Base-by-base conservation (phyloP, 2,113 vertebrate species). In the Neotoma lepida region DNA sequence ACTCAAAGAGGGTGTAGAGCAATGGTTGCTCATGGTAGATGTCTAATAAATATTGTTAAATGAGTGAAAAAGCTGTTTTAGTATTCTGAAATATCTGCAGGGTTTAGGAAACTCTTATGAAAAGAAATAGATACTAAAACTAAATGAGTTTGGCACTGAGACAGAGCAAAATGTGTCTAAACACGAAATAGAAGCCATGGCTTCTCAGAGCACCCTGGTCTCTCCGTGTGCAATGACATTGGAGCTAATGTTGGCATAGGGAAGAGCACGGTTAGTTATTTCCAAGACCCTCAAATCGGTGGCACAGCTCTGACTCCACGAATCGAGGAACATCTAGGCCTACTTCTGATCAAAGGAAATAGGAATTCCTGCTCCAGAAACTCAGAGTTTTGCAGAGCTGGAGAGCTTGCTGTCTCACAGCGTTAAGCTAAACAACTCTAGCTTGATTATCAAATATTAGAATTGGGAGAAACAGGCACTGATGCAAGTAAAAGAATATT, bases 401-500 rank as follows among this genome's bases (percentile, higher is more conserved):
- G 92, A 92, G 94, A 97, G 88, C 89, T 93, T 63, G 63, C 66
- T 81, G 85, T 92, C 94, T 97, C 94, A 66, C 9, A 44, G 97
- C 94, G 96, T 96, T 95, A 96, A 74, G 95, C 95, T 97, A 94
- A 97, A 96, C 94, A 94, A 88, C 66, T 76, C 88, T 80, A 95
- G 97, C 95, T 96, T 97, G 96, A 97, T 98, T 94, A 98, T 97
- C 95, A 88, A 91, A 89, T 90, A 97, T 98, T 97, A 98, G 98
- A 98, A 98, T 96, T 95, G 96, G 96, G 97, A 98, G 98, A 97
- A 98, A 95, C 94, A 96, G 97, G 98, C 97, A 70, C 88, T 91
- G 98, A 97, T 97, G 98, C 98, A 98, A 95, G 97, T 95, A 97
- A 89, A 96, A 89, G 97, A 98, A 98, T 98, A 98, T 98, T 98